Conservation (phyloP, 2,113 vertebrate genomes). For the Phaethon lepturus region DNA sequence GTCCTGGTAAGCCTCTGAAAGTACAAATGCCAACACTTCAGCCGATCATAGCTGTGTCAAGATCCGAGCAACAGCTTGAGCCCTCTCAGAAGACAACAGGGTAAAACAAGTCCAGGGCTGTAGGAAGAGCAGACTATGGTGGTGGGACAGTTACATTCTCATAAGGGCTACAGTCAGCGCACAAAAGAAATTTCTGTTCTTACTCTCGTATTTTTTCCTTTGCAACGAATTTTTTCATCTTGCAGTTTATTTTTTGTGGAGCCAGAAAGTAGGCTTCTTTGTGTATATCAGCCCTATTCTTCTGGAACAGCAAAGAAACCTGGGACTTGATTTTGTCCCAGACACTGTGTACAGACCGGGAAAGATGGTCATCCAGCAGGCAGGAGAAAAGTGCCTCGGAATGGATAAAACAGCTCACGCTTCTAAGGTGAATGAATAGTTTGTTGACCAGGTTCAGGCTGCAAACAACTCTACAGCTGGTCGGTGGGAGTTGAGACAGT, state of each 20-base stretch:
- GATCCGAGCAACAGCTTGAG: neutral
- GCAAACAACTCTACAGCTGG: neutral
- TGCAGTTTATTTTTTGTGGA: neutral
- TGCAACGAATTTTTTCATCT: neutral
- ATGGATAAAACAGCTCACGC: neutral
- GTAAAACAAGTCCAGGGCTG: neutral
- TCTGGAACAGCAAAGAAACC: neutral
- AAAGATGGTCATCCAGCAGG: neutral
- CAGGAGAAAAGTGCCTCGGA: neutral
- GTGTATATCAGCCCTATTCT: neutral
- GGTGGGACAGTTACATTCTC: neutral
- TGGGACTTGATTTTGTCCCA: neutral
- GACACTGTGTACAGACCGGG: neutral
- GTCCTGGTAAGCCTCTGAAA: neutral
- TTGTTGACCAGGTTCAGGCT: neutral
- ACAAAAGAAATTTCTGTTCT: neutral
- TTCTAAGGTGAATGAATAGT: neutral
- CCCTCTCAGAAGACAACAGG: neutral
- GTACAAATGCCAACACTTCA: neutral
- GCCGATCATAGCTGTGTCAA: neutral
- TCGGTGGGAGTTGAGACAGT: neutral
- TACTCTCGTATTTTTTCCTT: neutral
- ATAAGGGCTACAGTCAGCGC: neutral
- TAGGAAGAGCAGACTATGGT: neutral
- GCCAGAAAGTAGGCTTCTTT: neutral